Percentiles rank a stretch among this genome's conserved stretches.
phyloP scores from a whole-genome alignment of 2,888 invertebrate species.

The Himalopsyche japonica region DNA sequence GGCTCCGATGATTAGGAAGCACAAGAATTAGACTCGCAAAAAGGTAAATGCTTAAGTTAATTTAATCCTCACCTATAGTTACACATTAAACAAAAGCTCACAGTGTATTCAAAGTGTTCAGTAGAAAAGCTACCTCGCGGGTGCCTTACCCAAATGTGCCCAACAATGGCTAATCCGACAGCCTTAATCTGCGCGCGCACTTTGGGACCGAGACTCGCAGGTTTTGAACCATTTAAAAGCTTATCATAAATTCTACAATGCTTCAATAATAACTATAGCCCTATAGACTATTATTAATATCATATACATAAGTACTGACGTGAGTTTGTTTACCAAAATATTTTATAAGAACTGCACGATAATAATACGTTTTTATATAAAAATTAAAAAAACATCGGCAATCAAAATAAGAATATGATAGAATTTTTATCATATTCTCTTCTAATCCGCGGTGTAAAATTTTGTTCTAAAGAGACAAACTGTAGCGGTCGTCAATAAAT shows the following conservation, averaged over 20 bases:
- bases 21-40: slow-evolving; percentile 19
- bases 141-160: slow-evolving; percentile 30
- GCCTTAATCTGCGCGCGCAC: slow-evolving; percentile 30
- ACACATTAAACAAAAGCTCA: slow-evolving; percentile 37
- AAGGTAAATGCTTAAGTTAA: slow-evolving; percentile 39
- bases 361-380: no score
- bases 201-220: background rate
- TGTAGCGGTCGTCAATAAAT: no score
- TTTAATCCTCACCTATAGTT: slow-evolving; percentile 35
- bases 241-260: background rate
- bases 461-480: no score
- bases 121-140: slow-evolving; percentile 12
- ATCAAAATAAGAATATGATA: no score
- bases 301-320: no score
- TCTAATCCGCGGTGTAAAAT: no score
- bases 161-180: slow-evolving; percentile 35
- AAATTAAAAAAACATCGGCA: no score
- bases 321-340: no score
- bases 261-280: background rate
- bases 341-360: no score
- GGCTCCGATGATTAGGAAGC: slow-evolving; percentile 24
- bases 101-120: slow-evolving; percentile 35
- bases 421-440: no score
- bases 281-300: no score
- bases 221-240: background rate